phyloP scores from a whole-genome alignment of 64 coral and sea anemone species.

The Cladopsammia gracilis region DNA sequence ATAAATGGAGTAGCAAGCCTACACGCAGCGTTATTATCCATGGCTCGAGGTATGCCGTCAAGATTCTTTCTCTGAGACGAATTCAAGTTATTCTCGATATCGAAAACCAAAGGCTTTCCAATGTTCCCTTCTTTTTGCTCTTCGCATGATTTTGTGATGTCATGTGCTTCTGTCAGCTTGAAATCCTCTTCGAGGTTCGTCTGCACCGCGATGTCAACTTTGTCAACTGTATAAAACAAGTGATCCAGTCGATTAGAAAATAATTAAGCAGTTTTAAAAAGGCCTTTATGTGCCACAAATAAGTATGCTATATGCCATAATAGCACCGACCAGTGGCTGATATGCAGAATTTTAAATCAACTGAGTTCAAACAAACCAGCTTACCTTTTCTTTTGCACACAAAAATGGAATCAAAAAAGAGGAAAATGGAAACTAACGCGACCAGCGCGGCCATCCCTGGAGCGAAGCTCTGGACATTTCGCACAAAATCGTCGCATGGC shows the following conservation, averaged over 20 bases:
- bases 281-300: background rate
- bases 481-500: constrained; percentile 70
- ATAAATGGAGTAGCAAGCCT: constrained; percentile 67
- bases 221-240: background rate
- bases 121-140: background rate
- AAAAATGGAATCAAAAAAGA: constrained; percentile 87
- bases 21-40: constrained; percentile 63
- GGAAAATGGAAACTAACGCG: constrained; percentile 48
- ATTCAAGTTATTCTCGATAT: constrained; percentile 28
- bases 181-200: background rate
- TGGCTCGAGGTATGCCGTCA: constrained; percentile 45
- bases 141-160: background rate
- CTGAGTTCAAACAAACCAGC: background rate
- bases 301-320: no score
- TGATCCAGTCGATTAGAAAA: background rate
- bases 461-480: constrained; percentile 82
- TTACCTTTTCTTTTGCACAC: constrained; percentile 82
- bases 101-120: background rate
- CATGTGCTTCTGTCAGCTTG: no score
- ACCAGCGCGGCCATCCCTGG: constrained; percentile 72
- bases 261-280: background rate
- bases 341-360: no score
- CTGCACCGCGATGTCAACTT: constrained; percentile 11
- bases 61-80: constrained; percentile 8
- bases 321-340: no score